Base-by-base conservation (phyloP, 2,888 invertebrate genomes). In the Digitonthophagus gazella region DNA sequence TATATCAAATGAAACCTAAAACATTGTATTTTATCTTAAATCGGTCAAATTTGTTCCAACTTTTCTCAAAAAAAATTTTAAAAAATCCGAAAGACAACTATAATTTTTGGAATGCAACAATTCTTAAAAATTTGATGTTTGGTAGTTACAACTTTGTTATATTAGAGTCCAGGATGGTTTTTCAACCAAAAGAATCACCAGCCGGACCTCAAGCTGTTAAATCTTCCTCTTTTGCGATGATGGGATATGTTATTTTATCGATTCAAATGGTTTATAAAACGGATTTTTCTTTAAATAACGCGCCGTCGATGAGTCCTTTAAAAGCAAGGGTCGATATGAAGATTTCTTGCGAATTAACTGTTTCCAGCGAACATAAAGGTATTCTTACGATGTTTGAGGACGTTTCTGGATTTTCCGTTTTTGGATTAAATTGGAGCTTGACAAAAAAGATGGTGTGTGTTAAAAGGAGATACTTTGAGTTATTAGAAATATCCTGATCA, bases 401-500 rank as follows among this genome's bases (percentile, higher is more conserved):
- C 81, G 91, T 97, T 28, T 92, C 92, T 68, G 98, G 98, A 0
- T 91, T 96, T n/a, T n/a, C n/a, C n/a, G n/a, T n/a, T n/a, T n/a
- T n/a, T n/a, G n/a, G n/a, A n/a, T n/a, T n/a, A n/a, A n/a, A n/a
- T n/a, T 74, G 98, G 97, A 2, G 95, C 97, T 0, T 98, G 98
- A 98, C 96, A 97, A 82, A 88, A 98, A 16, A 90, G 97, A 74
- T 98, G 98, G 98, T 95, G 94, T 83, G 85, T 91, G 14, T 88
- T 98, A 66, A 90, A 91, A 76, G 90, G 93, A 3, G 89, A 92
- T 22, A 85, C 88, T 19, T 85, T 98, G 20, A 89, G 91, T 69
- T 98, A 91, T 84, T 98, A 98, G 98, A 95, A 95, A 83, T 98
- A 98, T 83, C 98, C 98, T 0, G 98, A 98, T 76, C 97, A 98